Conservation (phyloP, 1,140 invertebrate genomes). For the Eulimnadia texana region DNA sequence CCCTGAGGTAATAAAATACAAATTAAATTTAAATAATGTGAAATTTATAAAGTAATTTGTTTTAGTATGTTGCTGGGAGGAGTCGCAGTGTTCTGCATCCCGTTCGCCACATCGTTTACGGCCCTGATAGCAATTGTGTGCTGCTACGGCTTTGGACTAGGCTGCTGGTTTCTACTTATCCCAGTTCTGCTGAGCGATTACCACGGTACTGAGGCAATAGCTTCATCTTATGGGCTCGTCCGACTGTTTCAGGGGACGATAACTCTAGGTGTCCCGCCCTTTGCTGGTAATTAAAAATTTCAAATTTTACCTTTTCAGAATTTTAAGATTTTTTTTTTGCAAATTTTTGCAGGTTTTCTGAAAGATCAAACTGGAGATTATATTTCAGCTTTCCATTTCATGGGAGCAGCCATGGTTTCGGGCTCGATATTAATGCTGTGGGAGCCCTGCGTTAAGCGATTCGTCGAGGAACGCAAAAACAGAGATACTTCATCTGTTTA, state of each 20-base stretch:
- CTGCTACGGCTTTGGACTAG: slow-evolving; percentile 50
- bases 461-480: not conserved
- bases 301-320: not conserved
- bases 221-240: slow-evolving; percentile 54
- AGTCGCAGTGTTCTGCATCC: slow-evolving; percentile 44
- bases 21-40: not conserved
- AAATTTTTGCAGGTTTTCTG: slow-evolving; percentile 37
- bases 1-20: not conserved
- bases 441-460: slow-evolving; percentile 6
- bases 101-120: slow-evolving; percentile 45
- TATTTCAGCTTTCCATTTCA: slow-evolving; percentile 51
- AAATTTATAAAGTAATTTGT: not conserved
- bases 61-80: slow-evolving; percentile 49
- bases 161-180: slow-evolving; percentile 57
- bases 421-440: slow-evolving; percentile 35
- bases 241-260: slow-evolving; percentile 59
- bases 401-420: slow-evolving; percentile 57
- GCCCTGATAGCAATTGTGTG: slow-evolving; percentile 40
- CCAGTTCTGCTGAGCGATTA: slow-evolving; percentile 54
- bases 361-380: slow-evolving; percentile 52
- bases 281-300: slow-evolving; percentile 35
- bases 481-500: not conserved
- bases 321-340: slow-evolving; percentile 13
- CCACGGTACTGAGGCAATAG: slow-evolving; percentile 53
- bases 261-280: slow-evolving; percentile 51